A percentile compares a stretch with the other conserved stretches of the same genome.
phyloP scores from a whole-genome alignment of 2,113 vertebrate genomes.

The Pagrus major region DNA sequence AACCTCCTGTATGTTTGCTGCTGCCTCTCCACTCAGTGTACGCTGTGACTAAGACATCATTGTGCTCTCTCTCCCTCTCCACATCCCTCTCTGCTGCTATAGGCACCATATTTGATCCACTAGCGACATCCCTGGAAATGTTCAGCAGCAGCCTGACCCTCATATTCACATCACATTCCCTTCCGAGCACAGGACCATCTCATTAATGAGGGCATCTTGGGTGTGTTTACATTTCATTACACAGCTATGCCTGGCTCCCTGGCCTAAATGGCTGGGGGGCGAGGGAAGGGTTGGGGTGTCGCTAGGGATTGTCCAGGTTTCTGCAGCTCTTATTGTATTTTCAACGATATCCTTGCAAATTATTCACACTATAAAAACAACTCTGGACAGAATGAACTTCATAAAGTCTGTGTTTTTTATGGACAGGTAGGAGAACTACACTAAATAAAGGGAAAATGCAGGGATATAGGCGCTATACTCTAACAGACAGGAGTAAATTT shows the following conservation, averaged over 20 bases:
- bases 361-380: background rate
- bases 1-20: background rate
- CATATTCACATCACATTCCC: constrained; percentile 45
- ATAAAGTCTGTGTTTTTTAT: constrained; percentile 5
- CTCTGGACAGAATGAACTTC: background rate
- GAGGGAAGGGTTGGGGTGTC: background rate
- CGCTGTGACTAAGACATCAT: constrained; percentile 36
- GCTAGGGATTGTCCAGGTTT: background rate
- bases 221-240: constrained; percentile 75
- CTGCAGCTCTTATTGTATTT: constrained; percentile 9
- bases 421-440: background rate
- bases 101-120: constrained; percentile 33
- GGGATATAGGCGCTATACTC: background rate
- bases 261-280: constrained; percentile 25
- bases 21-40: constrained; percentile 8
- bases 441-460: constrained; percentile 4
- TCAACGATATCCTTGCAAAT: constrained; percentile 9
- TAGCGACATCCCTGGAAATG: constrained; percentile 31
- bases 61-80: background rate
- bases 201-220: constrained; percentile 64
- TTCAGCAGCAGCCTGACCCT: constrained; percentile 41
- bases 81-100: constrained; percentile 3
- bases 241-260: constrained; percentile 23
- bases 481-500: constrained; percentile 13
- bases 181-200: constrained; percentile 48